phyloP scores from a whole-genome alignment of 2,797 vertebrate species.

The Peromyscus aztecus region DNA sequence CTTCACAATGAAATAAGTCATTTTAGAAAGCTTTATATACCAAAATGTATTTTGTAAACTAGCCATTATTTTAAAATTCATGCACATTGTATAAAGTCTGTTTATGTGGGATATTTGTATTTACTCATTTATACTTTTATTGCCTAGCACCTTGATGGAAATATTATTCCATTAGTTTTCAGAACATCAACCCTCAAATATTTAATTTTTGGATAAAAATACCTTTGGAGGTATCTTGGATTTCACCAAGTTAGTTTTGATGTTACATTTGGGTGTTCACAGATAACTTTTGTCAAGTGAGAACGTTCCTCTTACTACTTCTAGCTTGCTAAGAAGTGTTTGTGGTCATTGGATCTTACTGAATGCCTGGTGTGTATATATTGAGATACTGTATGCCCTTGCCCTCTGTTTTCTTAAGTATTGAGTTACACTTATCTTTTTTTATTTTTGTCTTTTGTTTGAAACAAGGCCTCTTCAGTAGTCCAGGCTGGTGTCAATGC shows the following conservation, averaged over 20 bases:
- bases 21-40: conserved; percentile 27
- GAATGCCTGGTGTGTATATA: background rate
- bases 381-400: background rate
- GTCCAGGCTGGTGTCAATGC: background rate
- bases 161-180: background rate
- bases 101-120: background rate
- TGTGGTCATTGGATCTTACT: background rate
- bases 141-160: background rate
- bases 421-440: background rate
- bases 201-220: background rate
- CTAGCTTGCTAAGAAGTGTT: background rate
- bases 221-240: background rate
- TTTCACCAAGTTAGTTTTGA: background rate
- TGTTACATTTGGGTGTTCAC: background rate
- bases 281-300: background rate
- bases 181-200: background rate
- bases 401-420: background rate
- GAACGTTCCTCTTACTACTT: background rate
- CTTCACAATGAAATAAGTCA: background rate
- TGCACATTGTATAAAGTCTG: background rate
- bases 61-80: background rate
- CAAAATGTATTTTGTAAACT: background rate
- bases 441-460: background rate
- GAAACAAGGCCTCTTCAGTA: background rate
- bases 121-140: background rate